phyloP scores from a whole-genome alignment of 2,113 vertebrate genomes.

The Emydura subglobosa region DNA sequence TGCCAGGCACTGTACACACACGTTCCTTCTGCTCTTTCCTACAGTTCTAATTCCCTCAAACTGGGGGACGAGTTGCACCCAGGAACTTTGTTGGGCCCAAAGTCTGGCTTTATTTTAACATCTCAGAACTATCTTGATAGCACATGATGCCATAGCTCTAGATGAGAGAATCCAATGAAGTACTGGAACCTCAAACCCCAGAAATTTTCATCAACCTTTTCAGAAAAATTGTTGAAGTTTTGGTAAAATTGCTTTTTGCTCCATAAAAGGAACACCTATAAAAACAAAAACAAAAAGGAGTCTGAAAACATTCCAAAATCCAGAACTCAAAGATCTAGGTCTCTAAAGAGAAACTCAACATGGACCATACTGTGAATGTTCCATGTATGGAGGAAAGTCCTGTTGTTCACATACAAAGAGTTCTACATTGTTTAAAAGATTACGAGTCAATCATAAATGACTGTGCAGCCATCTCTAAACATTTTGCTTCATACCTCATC shows the following conservation, averaged over 20 bases:
- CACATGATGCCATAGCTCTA: background rate
- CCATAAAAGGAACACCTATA: background rate
- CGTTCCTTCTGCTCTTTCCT: background rate
- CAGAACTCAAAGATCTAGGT: background rate
- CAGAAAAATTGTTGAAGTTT: background rate
- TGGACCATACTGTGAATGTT: fast-evolving
- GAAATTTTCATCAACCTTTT: background rate
- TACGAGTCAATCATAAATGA: background rate
- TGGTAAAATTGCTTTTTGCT: background rate
- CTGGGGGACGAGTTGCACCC: background rate
- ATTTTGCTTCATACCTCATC: slow-evolving; percentile 76
- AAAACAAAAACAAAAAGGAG: background rate
- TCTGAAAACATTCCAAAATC: background rate
- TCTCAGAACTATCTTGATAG: background rate
- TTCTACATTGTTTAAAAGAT: background rate
- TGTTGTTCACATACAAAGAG: background rate
- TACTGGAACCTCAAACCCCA: background rate
- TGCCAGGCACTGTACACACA: background rate
- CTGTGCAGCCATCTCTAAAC: background rate
- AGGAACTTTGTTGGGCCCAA: background rate
- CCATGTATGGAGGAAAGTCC: background rate
- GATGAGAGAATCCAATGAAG: background rate
- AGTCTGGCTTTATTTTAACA: background rate
- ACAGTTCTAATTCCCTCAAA: background rate
- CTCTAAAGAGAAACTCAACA: background rate